These are phyloP conservation scores for Conopomorpha cramerella DNA, from an alignment of 1,140 invertebrate genomes.

Conservation along the genomic window DNA sequence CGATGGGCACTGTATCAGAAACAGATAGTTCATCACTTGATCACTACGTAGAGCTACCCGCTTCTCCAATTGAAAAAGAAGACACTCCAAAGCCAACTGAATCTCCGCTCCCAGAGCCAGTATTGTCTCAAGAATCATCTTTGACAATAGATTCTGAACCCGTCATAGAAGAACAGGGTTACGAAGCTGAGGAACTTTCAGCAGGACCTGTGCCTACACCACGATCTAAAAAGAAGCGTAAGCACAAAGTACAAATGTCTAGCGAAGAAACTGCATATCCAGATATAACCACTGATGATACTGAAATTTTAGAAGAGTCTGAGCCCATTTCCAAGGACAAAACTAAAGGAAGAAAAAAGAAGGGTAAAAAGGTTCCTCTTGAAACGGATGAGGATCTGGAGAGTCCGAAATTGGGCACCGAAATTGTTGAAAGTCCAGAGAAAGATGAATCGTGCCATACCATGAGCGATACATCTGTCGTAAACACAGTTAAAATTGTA, in stretches of 20 bases:
- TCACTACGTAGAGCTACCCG: slow-evolving; percentile 39
- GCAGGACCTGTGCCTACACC: slow-evolving; percentile 20
- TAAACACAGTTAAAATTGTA: slow-evolving; percentile 65
- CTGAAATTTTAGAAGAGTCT: slow-evolving; percentile 28
- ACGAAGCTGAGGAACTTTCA: slow-evolving; percentile 47
- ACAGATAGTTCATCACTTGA: slow-evolving; percentile 42
- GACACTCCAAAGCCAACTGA: slow-evolving; percentile 40
- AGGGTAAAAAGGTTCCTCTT: slow-evolving; percentile 22
- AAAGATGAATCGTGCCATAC: slow-evolving; percentile 61
- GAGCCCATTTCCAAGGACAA: slow-evolving; percentile 19
- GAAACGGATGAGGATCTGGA: slow-evolving; percentile 11
- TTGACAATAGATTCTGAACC: slow-evolving; percentile 28
- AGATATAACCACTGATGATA: slow-evolving; percentile 24
- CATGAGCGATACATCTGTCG: slow-evolving; percentile 61
- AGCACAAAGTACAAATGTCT: slow-evolving; percentile 22
- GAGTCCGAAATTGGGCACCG: slow-evolving; percentile 30
- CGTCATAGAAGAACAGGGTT: slow-evolving; percentile 34
- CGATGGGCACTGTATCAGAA: no score
- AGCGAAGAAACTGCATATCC: slow-evolving; percentile 47
- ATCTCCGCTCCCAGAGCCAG: slow-evolving; percentile 13
- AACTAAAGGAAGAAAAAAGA: slow-evolving; percentile 27
- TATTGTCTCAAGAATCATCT: slow-evolving; percentile 2
- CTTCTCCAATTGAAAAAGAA: slow-evolving; percentile 17
- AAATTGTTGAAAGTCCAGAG: slow-evolving; percentile 29
- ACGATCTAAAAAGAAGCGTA: slow-evolving; percentile 34